Evolutionary conservation across 2,888 invertebrate genomes (phyloP), one percentile per base, ranked within the genome.

Genomic region (Acrobeloides nanus): DNA sequence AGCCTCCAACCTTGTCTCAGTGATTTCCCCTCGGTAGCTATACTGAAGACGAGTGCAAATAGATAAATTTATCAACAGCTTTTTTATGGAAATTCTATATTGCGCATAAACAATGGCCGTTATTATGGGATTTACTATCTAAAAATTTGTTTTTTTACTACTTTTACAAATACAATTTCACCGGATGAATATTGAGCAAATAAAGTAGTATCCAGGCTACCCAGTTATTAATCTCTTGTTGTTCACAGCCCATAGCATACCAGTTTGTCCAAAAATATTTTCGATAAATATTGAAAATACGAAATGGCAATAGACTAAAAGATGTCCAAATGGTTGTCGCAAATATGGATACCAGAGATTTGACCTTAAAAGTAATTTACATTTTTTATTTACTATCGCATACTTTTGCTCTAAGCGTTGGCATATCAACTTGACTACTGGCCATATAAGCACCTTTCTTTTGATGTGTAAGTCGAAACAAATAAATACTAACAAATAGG

Each of bases 261-360:
- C 48, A 69, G 48, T 65, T 61, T 48, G 66, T n/a, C 51, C 72
- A 71, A 15, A 71, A 50, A 39, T 73, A 67, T 32, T 68, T 63
- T 23, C 72, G 49, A 20, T 64, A 70, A 21, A 73, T 50, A 43
- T 72, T 73, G 49, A 72, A 65, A 25, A 73, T 57, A 10, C 72
- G 51, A 46, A 68, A 73, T 3, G 72, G 72, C 8, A 72, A 38
- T 3, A 73, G 55, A 31, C 59, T 60, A 45, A 68, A 72, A 4
- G 70, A 69, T 5, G 72, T 72, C 72, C 72, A 72, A 7, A 64
- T 64, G 1, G 72, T 72, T 7, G 72, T 72, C 17, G 72, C 72
- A 47, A 69, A 73, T 40, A 72, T 72, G 51, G 72, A 72, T 12
- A 68, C 66, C 31, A 71, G 49, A 1, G 68, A 69, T 54, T 66